Evolutionary conservation across 2,797 vertebrate species (phyloP), one percentile per base, ranked within the genome.

Genomic region (Buphagus erythrorhynchus): DNA sequence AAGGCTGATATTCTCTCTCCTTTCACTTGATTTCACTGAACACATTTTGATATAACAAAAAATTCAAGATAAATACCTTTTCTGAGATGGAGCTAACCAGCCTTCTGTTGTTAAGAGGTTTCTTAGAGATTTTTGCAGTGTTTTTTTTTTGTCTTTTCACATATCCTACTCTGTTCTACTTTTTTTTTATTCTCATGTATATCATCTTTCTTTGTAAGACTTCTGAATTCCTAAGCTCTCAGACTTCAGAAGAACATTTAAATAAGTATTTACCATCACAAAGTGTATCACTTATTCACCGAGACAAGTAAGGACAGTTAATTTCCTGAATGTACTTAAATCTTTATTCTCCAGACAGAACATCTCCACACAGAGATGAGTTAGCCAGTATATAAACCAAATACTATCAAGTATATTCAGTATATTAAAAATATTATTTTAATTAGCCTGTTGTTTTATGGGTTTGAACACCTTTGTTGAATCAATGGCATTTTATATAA

Each of bases 11-110:
- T 95, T 93, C 79, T 89, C 66, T 93, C 62, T 85, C 46, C 57
- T 95, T 96, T 92, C 29, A 16, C 49, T 86, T 90, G 61, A 91
- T 82, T 96, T 95, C 61, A 43, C 46, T 35, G 68, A 88, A 51
- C 21, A 55, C 4, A 16, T 91, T 88, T 86, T 63, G 49, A 88
- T 93, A 74, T 55, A 48, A 83, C 38, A 74, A 76, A 80, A 61
- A 55, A 38, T 5, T 10, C 36, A n/a, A 71, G 38, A 85, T n/a
- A 91, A 86, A 71, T 68, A 57, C 20, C 16, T 54, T 83, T 73
- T 13, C 45, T 58, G 71, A 62, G 26, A 5, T 43, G 13, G 16
- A 13, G 9, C 8, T 68, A 76, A 61, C 36, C 11, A 46, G 38
- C 25, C 24, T 74, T 87, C 31, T 84, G 10, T 74, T 83, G 49